Base-by-base conservation (phyloP, 2,797 vertebrate species). In the Leuciscus waleckii region DNA sequence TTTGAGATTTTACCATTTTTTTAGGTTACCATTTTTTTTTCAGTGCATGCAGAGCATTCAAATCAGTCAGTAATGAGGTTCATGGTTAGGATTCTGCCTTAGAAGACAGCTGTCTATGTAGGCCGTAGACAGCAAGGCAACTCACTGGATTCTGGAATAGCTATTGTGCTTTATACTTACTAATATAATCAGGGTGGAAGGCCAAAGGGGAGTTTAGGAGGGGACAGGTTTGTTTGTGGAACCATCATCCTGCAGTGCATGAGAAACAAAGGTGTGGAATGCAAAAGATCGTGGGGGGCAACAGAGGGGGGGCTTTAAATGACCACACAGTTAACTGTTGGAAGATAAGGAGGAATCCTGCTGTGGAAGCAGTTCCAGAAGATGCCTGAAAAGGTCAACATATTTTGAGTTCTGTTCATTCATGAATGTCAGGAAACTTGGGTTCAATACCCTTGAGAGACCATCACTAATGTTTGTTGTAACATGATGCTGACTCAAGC, bases 191-290 rank as follows among this genome's bases (percentile, higher is more conserved):
- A 77, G 51, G 32, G 29, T 58, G 7, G 32, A 39, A 79, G 37
- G 77, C 19, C 54, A 80, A 29, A 78, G 35, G 77, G 49, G 46
- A 78, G 54, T 79, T 61, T 70, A 35, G 4, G 16, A 79, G 76
- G 76, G 76, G 67, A 39, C 17, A 19, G 82, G 76, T 46, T 79
- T 85, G 84, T 85, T 80, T 85, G 68, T 74, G 77, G 77, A 85
- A 65, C 84, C 77, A 65, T 85, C 56, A 63, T 74, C 84, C 77
- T 74, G 77, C 77, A 19, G 77, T 49, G 84, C 56, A 73, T 39
- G 84, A 80, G 83, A 74, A 58, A 78, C 37, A 84, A 70, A 80
- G 68, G 68, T 49, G 54, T 73, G 83, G 77, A 79, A 79, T 85
- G 83, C 68, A 51, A 23, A 54, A 85, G 83, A 85, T 54, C 77